Evolutionary conservation across 1,140 invertebrate species (phyloP), one percentile per base, ranked within the genome.

Genomic region (Apocrypta bakeri): DNA sequence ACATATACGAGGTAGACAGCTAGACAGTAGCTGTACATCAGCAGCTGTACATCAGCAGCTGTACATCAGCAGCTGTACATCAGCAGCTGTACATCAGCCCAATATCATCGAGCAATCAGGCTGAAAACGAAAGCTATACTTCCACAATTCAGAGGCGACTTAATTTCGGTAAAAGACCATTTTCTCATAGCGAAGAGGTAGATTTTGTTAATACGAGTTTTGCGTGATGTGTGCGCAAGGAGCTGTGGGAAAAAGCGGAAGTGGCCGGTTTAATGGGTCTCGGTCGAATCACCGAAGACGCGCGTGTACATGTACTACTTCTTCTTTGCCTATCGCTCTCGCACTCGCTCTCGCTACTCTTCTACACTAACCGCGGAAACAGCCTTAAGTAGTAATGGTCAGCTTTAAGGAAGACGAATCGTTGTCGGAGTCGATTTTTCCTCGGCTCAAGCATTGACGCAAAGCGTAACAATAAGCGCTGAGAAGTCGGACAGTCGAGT

Each of bases 371-470:
- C n/a, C 48, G 33, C 73, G 73, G 68, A 82, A 82, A 82, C 64
- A 82, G 33, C 40, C 72, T 61, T 82, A 82, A 82, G 81, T 78
- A 73, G 75, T 82, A 82, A 72, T 24, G 42, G 48, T 82, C 81
- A 25, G 29, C 64, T 75, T 82, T 78, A 78, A 78, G 75, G 68
- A 73, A 82, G 81, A 73, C 69, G 69, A 73, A 83, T 74, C 4
- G 48, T n/a, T 56, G 24, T 40, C 24, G 24, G n/a, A 33, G 31
- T 76, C 42, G 29, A 77, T 71, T 71, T 73, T 82, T 56, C 42
- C 33, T 81, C 64, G 63, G 9, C 63, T 17, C 63, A 12, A 66
- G 61, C 17, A 68, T 69, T 66, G 63, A 75, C 25, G 40, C 56
- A 24, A 25, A 24, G 8, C 9, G 1, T 66, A 27, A 11, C 14